phyloP scores from a whole-genome alignment of 2,113 vertebrate species.

The Hyperoodon ampullatus region DNA sequence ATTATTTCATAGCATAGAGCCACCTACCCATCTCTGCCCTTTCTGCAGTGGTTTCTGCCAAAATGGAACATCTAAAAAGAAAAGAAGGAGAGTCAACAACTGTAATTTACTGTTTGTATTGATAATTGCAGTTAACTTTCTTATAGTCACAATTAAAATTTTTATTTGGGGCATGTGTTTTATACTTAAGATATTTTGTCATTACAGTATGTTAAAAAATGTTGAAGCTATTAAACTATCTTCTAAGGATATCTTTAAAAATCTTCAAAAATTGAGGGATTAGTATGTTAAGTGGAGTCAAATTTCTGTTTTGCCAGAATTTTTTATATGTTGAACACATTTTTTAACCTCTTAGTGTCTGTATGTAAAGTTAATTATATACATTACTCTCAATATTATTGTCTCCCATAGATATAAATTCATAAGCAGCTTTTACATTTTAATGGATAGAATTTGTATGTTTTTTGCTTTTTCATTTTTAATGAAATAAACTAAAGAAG shows the following conservation, averaged over 20 bases:
- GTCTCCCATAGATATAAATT: not conserved
- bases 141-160: not conserved
- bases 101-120: not conserved
- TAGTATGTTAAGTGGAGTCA: not conserved
- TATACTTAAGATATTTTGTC: not conserved
- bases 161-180: not conserved
- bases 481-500: slow-evolving; percentile 38
- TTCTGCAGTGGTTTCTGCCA: not conserved
- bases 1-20: not conserved
- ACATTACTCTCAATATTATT: slow-evolving; percentile 36
- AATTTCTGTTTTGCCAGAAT: slow-evolving; percentile 8
- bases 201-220: not conserved
- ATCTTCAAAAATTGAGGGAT: slow-evolving; percentile 11
- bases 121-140: not conserved
- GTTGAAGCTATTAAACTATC: not conserved
- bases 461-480: slow-evolving; percentile 31
- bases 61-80: not conserved
- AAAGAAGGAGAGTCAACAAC: not conserved
- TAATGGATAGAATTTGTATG: not conserved
- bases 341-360: not conserved
- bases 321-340: slow-evolving; percentile 18
- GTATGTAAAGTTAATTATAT: slow-evolving; percentile 36
- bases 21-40: not conserved
- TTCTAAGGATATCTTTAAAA: slow-evolving; percentile 41
- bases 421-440: not conserved